Evolutionary conservation across 2,888 invertebrate species (phyloP), one percentile per base, ranked within the genome.

Genomic region (Apodemia zela): DNA sequence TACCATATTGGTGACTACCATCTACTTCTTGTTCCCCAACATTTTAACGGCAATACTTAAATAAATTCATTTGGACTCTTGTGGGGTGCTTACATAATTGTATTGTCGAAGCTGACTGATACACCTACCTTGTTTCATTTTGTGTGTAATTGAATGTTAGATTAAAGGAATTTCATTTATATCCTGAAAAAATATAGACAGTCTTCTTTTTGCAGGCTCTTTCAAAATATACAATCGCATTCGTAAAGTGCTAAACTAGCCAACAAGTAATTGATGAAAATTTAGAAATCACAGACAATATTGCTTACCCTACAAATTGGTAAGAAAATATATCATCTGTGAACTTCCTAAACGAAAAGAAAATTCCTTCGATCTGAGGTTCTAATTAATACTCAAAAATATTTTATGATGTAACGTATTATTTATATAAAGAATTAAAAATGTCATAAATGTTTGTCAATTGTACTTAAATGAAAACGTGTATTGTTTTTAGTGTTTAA

Each of bases 391-490:
- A 25, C 17, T 49, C 33, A 42, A 17, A 59, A 47, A 45, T 59
- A 38, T 47, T 45, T 59, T 63, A 21, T 42, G 15, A 15, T 42
- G 57, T 58, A 17, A 59, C 42, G 58, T 49, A 59, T 45, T 63
- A 63, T 59, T 63, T 63, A 47, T 63, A 58, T 47, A 59, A 42
- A 57, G 42, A 45, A 57, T 21, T 66, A 65, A 57, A 61, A 64
- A 59, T 60, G 65, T 63, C 63, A 68, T 68, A 64, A 65, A 70
- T 69, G 60, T 67, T 69, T 65, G 69, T 70, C 69, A 70, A 70
- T 70, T 70, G 54, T 21, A 54, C 54, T 69, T 67, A 51, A 42
- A 64, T 45, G 59, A 60, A 58, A 61, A 63, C 35, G 57, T 54
- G 61, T 67, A 66, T 35, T 65, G 60, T 66, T 65, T 42, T 68